Evolutionary conservation across 2,113 vertebrate genomes (phyloP), one percentile per base, ranked within the genome.

Genomic region (Pao palembangensis): DNA sequence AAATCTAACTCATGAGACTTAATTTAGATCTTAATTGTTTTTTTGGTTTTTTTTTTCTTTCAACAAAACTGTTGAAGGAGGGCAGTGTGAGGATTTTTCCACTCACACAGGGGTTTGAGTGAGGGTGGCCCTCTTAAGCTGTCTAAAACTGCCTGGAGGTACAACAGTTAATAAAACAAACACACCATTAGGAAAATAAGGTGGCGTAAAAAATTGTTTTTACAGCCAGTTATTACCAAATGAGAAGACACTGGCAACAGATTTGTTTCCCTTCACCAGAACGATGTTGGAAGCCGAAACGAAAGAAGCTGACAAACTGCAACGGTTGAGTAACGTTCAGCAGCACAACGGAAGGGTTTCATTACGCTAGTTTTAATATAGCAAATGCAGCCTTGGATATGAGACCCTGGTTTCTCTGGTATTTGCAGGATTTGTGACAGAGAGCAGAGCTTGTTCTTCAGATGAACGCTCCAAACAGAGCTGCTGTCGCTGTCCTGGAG

Each of bases 91-190:
- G 16, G 14, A 44, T 17, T 2, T 53, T 64, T 8, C n/a, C 51
- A 55, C 53, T 28, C 25, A 38, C 34, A 38, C 34, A 38, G 1
- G 34, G 34, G 34, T 38, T 38, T 38, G 1, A 11, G 34, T 13
- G n/a, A 25, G 51, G 21, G 43, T 14, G 16, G 20, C 46, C 14
- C 17, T 61, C 43, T 51, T 15, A 10, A 48, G 42, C 69, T 65
- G 23, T 34, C 69, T 14, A 20, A 41, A 47, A 68, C 51, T 48
- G 20, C 57, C 53, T 55, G 25, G 44, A 66, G 62, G 38, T 20
- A 21, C 43, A 53, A 51, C 61, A 58, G 65, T 69, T 62, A 73
- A 69, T 73, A 69, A 73, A 73, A 66, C 58, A 51, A 69, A 64
- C 58, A 59, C 31, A n/a, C 20, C 50, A 66, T 69, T 59, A 70